phyloP scores from a whole-genome alignment of 2,888 invertebrate genomes.

The Oscheius sp. region DNA sequence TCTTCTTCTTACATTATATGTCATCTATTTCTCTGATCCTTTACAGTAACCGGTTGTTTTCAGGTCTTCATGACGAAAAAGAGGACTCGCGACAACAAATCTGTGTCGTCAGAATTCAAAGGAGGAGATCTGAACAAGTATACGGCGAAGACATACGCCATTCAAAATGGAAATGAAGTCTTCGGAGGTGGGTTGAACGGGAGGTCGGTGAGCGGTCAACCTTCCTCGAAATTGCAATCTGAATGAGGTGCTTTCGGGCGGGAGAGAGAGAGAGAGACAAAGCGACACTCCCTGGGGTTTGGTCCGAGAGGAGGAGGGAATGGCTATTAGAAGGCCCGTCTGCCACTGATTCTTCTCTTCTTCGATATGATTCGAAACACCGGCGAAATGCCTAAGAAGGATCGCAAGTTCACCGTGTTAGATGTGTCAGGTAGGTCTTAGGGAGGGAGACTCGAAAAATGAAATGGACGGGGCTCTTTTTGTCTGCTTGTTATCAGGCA shows the following conservation, averaged over 20 bases:
- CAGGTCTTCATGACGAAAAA: slow-evolving; percentile 70
- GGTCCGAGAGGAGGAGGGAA: background rate
- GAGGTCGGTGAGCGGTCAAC: too few relatives aligned
- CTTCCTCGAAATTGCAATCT: slow-evolving; percentile 19
- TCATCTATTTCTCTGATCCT: background rate
- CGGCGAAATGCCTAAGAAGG: slow-evolving; percentile 31
- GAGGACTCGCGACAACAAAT: slow-evolving; percentile 65
- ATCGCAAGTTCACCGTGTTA: slow-evolving; percentile 21
- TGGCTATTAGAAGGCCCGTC: slow-evolving; percentile 18
- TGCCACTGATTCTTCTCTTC: background rate
- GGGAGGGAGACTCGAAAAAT: background rate
- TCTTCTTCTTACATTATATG: background rate
- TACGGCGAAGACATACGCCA: slow-evolving; percentile 67
- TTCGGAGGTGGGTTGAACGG: slow-evolving; percentile 67
- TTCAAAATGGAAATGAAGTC: slow-evolving; percentile 68
- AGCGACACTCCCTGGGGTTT: slow-evolving; percentile 20
- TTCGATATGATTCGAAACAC: slow-evolving; percentile 22
- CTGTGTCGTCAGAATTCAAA: slow-evolving; percentile 65
- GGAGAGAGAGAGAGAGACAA: slow-evolving; percentile 29
- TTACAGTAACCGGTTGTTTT: slow-evolving; percentile 31
- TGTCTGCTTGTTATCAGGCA: background rate
- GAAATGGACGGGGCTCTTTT: background rate
- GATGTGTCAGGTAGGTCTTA: slow-evolving; percentile 18
- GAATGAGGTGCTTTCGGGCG: slow-evolving; percentile 17
- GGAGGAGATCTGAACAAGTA: slow-evolving; percentile 69